A percentile compares a stretch with the other conserved stretches of the same genome.
phyloP scores from a whole-genome alignment of 2,888 invertebrate genomes.

The Drosophila acutilabella region DNA sequence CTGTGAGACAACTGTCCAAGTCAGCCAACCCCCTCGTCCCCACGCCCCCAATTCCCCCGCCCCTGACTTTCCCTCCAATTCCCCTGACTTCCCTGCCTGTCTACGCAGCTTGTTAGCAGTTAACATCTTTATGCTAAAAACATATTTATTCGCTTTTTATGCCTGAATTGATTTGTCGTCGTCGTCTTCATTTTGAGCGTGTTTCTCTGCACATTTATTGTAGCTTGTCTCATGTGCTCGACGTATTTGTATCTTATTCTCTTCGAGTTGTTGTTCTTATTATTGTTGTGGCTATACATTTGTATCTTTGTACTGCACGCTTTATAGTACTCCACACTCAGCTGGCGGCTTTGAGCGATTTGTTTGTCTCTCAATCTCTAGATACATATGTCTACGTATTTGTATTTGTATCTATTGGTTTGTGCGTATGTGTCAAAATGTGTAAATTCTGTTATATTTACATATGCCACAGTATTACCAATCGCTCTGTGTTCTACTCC shows the following conservation, averaged over 20 bases:
- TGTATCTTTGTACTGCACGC: constrained; percentile 6
- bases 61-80: not conserved
- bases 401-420: constrained; percentile 13
- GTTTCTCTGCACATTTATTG: constrained; percentile 69
- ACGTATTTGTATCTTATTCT: constrained; percentile 25
- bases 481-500: constrained; percentile 42
- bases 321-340: constrained; percentile 22
- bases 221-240: constrained; percentile 43
- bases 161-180: constrained; percentile 82
- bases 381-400: constrained; percentile 4
- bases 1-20: constrained; percentile 19
- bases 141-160: constrained; percentile 80
- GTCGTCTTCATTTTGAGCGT: constrained; percentile 64
- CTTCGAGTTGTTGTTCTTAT: constrained; percentile 10
- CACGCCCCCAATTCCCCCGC: constrained; percentile 1
- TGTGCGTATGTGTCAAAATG: constrained; percentile 50
- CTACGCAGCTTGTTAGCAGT: constrained; percentile 71
- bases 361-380: constrained; percentile 42
- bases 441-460: constrained; percentile 64
- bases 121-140: constrained; percentile 81
- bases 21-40: not conserved
- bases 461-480: constrained; percentile 61
- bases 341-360: constrained; percentile 46
- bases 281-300: too few relatives aligned
- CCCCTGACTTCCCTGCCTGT: not conserved